Base-by-base conservation (phyloP, 2,888 invertebrate species). In the Melangyna quadrimaculata region DNA sequence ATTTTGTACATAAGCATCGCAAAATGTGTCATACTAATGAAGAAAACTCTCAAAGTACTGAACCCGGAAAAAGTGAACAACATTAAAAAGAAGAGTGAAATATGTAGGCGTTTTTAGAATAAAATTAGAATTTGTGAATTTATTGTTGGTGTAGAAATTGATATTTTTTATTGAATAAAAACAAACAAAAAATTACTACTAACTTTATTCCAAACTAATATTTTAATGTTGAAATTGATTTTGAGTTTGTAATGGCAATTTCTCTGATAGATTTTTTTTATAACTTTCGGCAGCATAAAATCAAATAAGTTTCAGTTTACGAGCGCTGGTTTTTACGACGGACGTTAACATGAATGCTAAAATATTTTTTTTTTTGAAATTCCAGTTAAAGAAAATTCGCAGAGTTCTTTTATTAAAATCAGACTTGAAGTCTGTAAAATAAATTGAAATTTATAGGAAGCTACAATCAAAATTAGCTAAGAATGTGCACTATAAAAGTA, bases 1-100 rank as follows among this genome's bases (percentile, higher is more conserved):
- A 98, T 92, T 98, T 98, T 93, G 97, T 97, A 27, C 97, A 98
- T 91, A 98, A 98, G 90, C 98, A 98, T 91, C 93, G 97, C 70
- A 97, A 97, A 92, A 92, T 96, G 89, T 97, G 97, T 90, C 97
- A 98, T 90, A 95, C 95, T 22, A 91, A 92, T 70, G 92, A 92
- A 72, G 92, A 92, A 32, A 88, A 88, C 51, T 37, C 81, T 1
- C 78, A 78, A 67, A 45, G 7, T 19, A 79, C 78, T 73, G 82
- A 87, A 86, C 32, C 71, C n/a, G 40, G 19, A 40, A 79, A 87
- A 43, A 81, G 73, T 81, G 86, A 86, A 61, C 72, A 86, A 61
- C 72, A 86, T 70, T 86, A 69, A 55, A 24, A 19, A 6, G 7
- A 24, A 24, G 5, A 7, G 14, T 45, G 43, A 5, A 29, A n/a